Evolutionary conservation across 2,888 invertebrate genomes (phyloP).

Genomic region (Nomada hirtipes): DNA sequence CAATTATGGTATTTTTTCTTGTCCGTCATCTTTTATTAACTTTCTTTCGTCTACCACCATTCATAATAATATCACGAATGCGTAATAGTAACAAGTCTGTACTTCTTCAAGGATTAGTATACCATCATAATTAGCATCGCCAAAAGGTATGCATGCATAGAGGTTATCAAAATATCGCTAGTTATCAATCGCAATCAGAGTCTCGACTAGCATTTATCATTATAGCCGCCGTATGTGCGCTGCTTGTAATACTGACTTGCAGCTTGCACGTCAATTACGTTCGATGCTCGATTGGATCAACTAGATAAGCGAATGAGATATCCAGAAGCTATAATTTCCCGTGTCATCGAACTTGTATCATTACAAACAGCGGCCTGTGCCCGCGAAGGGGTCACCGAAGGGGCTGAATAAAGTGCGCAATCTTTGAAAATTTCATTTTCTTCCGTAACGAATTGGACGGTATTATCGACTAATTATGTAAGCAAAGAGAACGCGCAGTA

Average conservation of each 20-base stretch:
- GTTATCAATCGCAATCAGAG: constrained; percentile 21
- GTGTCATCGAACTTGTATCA: constrained; percentile 25
- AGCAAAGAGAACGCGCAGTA: no score
- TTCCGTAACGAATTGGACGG: no score
- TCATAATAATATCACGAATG: not conserved
- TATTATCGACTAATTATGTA: no score
- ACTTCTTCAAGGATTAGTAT: not conserved
- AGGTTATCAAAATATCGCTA: constrained; percentile 36
- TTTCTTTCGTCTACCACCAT: no score
- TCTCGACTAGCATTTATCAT: constrained; percentile 31
- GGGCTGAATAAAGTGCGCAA: not conserved
- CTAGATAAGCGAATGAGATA: constrained; percentile 47
- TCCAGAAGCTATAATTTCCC: constrained; percentile 23
- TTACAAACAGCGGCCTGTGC: not conserved
- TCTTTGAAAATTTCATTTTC: no score
- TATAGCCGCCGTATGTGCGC: not conserved
- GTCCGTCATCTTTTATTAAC: no score
- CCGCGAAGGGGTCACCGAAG: no score
- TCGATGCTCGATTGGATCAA: constrained; percentile 36
- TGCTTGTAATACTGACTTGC: constrained; percentile 28
- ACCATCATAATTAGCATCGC: not conserved
- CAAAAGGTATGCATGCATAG: not conserved
- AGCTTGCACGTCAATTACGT: constrained; percentile 48
- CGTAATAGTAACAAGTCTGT: not conserved
- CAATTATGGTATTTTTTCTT: no score